Base-by-base conservation (phyloP, 2,113 vertebrate genomes). In the Sceloporus undulatus region DNA sequence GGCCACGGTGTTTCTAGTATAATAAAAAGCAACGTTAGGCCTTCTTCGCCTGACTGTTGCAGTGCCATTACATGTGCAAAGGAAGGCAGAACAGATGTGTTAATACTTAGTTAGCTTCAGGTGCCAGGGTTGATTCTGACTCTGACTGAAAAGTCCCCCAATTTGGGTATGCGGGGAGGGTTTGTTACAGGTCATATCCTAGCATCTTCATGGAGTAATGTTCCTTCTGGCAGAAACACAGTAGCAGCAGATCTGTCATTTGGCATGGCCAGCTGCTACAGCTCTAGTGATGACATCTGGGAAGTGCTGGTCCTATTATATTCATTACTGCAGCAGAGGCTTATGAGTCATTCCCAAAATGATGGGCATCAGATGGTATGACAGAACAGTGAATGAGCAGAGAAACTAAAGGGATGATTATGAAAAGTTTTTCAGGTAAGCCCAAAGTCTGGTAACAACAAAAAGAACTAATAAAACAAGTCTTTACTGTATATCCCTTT, bases 281-380 rank as follows among this genome's bases (percentile, higher is more conserved):
- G 25, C 70, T 87, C 18, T 65, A 75, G 27, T 65, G 79, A 75
- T 82, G 70, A 52, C 19, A 18, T 75, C 80, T 68, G 59, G 40
- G 62, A 88, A 88, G 42, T 77, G 59, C 62, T 40, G 19, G 87
- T 76, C 56, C 86, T 66, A 34, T 76, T 88, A 76, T 76, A 78
- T 66, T 83, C 80, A 83, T 54, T 76, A 27, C 62, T 52, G 56
- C 62, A 82, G 79, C 25, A 74, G 18, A 81, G 25, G 56, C 27
- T 48, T 77, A 76, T 76, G 59, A 88, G 21, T 82, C 80, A 83
- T 83, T 76, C 59, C 42, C 56, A 23, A 83, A 88, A 88, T 68
- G 14, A n/a, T 40, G 59, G 16, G 42, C 2, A 27, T 27, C 48
- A 75, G 23, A 65, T 38, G 42, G 38, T 74, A 54, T 16, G 54